Evolutionary conservation across 1,140 invertebrate species (phyloP).

Genomic region (Drosophila erecta): DNA sequence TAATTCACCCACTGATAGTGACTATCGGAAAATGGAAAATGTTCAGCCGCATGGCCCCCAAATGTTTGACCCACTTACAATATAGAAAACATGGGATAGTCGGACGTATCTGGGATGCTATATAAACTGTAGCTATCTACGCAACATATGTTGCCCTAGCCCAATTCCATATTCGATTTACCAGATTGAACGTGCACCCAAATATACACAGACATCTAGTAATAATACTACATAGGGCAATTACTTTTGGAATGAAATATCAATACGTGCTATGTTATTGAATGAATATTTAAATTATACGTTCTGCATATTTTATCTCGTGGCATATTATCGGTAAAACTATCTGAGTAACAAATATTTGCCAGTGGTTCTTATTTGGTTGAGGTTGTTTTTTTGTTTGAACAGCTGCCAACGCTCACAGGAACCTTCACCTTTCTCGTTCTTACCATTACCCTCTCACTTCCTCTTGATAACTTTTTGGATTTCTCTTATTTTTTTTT

Average conservation of each 20-base stretch:
- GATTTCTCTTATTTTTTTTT: not conserved
- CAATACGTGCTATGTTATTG: too few species aligned
- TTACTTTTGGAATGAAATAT: too few species aligned
- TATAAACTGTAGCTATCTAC: slow-evolving; percentile 1
- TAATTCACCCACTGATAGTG: slow-evolving; percentile 28
- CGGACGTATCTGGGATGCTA: not conserved
- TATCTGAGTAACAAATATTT: not conserved
- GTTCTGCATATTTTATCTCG: not conserved
- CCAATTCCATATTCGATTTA: not conserved
- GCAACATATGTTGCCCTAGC: slow-evolving; percentile 13
- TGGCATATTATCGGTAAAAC: slow-evolving; percentile 7
- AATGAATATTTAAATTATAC: not conserved
- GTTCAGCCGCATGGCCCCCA: slow-evolving; percentile 21
- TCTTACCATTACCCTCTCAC: not conserved
- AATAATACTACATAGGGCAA: too few species aligned
- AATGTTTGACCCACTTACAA: slow-evolving; percentile 39
- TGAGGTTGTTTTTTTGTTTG: slow-evolving; percentile 20
- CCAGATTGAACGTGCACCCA: not conserved
- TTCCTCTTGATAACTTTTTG: not conserved
- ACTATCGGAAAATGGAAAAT: slow-evolving; percentile 9
- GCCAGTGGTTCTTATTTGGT: slow-evolving; percentile 2
- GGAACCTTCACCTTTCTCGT: not conserved
- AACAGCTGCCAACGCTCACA: slow-evolving; percentile 22
- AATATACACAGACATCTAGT: too few species aligned
- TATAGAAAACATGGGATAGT: not conserved